phyloP scores from a whole-genome alignment of 2,888 invertebrate species.

The Ichneumoninae sp. region DNA sequence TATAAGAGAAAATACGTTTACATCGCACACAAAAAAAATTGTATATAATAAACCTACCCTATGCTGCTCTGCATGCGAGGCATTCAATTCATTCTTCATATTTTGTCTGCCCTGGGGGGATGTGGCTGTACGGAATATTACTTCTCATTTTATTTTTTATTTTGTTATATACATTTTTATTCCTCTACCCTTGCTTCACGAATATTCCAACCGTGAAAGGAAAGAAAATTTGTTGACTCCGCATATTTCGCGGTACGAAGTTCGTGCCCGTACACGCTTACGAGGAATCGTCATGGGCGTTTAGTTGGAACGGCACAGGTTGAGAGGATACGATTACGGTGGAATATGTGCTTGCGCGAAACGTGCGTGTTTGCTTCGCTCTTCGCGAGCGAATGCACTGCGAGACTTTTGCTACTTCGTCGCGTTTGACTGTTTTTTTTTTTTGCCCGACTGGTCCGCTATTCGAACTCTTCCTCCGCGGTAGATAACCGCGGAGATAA shows the following conservation, averaged over 20 bases:
- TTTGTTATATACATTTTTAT: constrained; percentile 30
- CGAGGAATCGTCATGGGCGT: constrained; percentile 49
- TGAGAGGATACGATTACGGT: constrained; percentile 36
- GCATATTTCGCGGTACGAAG: constrained; percentile 29
- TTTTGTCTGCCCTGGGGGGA: not conserved
- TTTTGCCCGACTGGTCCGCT: not conserved
- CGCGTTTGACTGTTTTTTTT: constrained; percentile 14
- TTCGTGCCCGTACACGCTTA: constrained; percentile 28
- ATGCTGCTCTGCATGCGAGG: not conserved
- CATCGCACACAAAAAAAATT: not conserved
- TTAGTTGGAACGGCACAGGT: constrained; percentile 40
- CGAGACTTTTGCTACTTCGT: constrained; percentile 33
- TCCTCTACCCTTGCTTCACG: not conserved
- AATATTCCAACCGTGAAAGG: not conserved
- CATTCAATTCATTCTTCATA: constrained; percentile 15
- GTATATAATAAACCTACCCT: not conserved
- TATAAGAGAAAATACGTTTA: not conserved
- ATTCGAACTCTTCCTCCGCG: constrained; percentile 48
- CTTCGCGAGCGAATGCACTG: constrained; percentile 11
- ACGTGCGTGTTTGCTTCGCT: constrained; percentile 48
- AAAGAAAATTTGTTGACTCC: constrained; percentile 46
- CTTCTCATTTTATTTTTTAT: constrained; percentile 16
- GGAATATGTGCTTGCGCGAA: constrained; percentile 40
- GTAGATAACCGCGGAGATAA: constrained; percentile 42
- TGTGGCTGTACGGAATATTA: constrained; percentile 10